A percentile compares a stretch with the other conserved stretches of the same genome.
Conservation (phyloP, 2,113 vertebrate genomes). For the Osmerus mordax region DNA sequence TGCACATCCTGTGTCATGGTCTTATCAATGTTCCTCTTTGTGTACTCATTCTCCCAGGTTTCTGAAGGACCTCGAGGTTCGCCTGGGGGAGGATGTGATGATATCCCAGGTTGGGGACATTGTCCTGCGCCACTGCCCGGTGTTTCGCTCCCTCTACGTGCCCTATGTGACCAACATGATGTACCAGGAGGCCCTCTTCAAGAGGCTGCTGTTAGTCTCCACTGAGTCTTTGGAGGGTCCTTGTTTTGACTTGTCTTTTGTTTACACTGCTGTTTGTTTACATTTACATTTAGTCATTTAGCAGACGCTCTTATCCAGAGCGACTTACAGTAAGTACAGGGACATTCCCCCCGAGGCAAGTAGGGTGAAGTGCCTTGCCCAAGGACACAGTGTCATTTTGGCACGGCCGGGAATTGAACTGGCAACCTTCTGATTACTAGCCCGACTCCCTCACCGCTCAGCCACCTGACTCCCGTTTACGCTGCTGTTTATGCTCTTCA, state of each 20-base stretch:
- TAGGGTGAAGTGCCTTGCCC: no score
- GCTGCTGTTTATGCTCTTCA: no score
- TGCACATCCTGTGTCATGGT: background rate
- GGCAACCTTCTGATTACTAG: no score
- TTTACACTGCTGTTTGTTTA: background rate
- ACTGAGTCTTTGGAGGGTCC: background rate
- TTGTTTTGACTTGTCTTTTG: background rate
- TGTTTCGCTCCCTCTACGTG: slow-evolving; percentile 67
- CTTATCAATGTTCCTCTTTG: background rate
- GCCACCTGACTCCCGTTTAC: no score
- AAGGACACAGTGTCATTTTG: no score
- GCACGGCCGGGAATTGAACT: no score
- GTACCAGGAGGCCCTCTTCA: slow-evolving; percentile 75
- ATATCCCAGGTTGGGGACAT: slow-evolving; percentile 67
- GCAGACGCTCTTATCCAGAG: no score
- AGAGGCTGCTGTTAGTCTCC: slow-evolving; percentile 66
- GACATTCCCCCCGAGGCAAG: no score
- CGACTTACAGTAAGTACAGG: no score
- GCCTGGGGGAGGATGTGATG: slow-evolving; percentile 61
- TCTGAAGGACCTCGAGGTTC: slow-evolving; percentile 68
- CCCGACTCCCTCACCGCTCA: no score
- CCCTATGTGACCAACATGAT: slow-evolving; percentile 80
- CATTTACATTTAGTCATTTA: no score
- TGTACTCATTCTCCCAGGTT: slow-evolving; percentile 57
- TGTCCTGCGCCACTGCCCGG: slow-evolving; percentile 62